phyloP scores from a whole-genome alignment of 2,888 invertebrate species.

The Ormia ochracea region DNA sequence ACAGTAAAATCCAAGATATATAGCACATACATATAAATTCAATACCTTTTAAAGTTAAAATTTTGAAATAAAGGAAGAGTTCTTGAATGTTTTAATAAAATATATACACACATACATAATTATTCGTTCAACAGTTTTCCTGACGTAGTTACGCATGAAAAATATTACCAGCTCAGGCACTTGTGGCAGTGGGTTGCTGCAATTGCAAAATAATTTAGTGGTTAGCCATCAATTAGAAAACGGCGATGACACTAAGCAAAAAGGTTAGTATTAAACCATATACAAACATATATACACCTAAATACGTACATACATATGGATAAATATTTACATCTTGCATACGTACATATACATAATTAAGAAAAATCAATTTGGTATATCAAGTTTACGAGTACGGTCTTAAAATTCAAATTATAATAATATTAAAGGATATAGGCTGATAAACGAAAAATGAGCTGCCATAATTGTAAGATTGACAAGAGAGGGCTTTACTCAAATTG shows the following conservation, averaged over 20 bases:
- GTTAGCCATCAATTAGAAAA: conserved; percentile 63
- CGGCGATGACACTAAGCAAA: conserved; percentile 69
- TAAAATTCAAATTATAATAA: not conserved
- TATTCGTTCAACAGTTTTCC: conserved; percentile 8
- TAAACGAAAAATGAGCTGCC: no score
- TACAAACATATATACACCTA: not conserved
- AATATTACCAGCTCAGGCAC: conserved; percentile 74
- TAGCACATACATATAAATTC: no score
- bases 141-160: conserved; percentile 72
- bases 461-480: no score
- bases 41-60: no score
- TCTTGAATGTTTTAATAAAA: not conserved
- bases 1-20: no score
- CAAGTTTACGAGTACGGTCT: not conserved
- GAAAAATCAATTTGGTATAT: not conserved
- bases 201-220: conserved; percentile 73
- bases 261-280: conserved; percentile 66
- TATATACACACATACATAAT: no score
- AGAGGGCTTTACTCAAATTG: no score
- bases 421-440: no score
- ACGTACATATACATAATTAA: no score
- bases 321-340: not conserved
- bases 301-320: no score
- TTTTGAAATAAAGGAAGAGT: not conserved
- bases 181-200: conserved; percentile 74